phyloP scores from a whole-genome alignment of 2,113 vertebrate species.

The Petromus typicus region DNA sequence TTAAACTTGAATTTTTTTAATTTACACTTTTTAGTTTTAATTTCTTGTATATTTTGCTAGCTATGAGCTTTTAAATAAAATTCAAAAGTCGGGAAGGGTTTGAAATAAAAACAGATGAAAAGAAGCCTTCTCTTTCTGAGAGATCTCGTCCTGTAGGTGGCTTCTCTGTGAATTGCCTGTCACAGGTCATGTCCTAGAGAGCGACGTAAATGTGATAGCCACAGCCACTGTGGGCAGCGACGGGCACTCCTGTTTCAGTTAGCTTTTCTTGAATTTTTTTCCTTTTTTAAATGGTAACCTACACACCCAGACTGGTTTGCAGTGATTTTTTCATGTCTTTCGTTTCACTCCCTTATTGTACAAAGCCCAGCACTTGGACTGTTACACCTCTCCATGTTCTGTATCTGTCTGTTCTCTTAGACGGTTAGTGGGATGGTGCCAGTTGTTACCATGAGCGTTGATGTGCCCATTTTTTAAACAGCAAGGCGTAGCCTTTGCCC shows the following conservation, averaged over 20 bases:
- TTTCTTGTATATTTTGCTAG: slow-evolving; percentile 97
- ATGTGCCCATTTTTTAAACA: slow-evolving; percentile 88
- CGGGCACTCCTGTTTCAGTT: slow-evolving; percentile 78
- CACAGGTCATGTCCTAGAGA: slow-evolving; percentile 91
- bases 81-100: slow-evolving; percentile 87
- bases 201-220: slow-evolving; percentile 87
- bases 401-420: slow-evolving; percentile 92
- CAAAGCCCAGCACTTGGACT: slow-evolving; percentile 92
- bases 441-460: slow-evolving; percentile 90
- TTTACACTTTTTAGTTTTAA: slow-evolving; percentile 89
- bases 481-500: slow-evolving; percentile 89
- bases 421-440: slow-evolving; percentile 91
- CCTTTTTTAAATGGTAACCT: slow-evolving; percentile 68
- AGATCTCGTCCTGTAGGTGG: slow-evolving; percentile 74
- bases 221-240: slow-evolving; percentile 73
- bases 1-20: slow-evolving; percentile 93
- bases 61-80: slow-evolving; percentile 93
- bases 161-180: slow-evolving; percentile 93
- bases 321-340: slow-evolving; percentile 86
- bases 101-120: slow-evolving; percentile 88
- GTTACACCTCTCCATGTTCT: slow-evolving; percentile 90
- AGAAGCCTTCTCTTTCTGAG: slow-evolving; percentile 66
- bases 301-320: slow-evolving; percentile 84
- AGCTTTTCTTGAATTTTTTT: slow-evolving; percentile 64
- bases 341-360: slow-evolving; percentile 86